These are phyloP conservation scores for Mormyrus hasselquistii DNA, from an alignment of 2,797 vertebrate species.

Conservation along the genomic window DNA sequence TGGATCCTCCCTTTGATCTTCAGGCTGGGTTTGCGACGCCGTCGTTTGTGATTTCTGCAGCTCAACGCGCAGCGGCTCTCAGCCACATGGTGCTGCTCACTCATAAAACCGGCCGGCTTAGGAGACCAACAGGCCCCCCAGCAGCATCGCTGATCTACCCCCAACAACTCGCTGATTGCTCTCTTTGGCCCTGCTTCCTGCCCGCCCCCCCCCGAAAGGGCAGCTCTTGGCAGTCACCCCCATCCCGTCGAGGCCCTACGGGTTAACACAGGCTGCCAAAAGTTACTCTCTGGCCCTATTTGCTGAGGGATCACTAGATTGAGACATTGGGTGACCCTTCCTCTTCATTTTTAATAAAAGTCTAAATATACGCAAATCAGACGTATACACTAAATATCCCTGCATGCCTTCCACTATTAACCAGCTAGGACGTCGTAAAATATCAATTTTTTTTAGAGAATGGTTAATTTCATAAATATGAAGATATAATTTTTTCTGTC, in stretches of 20 bases:
- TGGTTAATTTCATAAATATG: not conserved
- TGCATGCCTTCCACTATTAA: not conserved
- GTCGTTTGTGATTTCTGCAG: not conserved
- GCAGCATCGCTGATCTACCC: not conserved
- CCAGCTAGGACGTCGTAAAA: not conserved
- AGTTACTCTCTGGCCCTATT: not conserved
- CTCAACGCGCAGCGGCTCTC: not conserved
- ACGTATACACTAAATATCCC: not conserved
- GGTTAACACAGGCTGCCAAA: not conserved
- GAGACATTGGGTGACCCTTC: not conserved
- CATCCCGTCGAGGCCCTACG: not conserved
- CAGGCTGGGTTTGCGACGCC: not conserved
- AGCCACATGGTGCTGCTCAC: not conserved
- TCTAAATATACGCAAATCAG: not conserved
- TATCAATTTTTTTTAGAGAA: not conserved
- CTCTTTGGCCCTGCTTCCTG: not conserved
- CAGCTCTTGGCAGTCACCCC: not conserved
- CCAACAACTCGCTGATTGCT: not conserved
- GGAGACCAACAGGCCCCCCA: not conserved
- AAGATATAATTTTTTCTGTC: not conserved
- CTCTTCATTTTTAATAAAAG: not conserved
- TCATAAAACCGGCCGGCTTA: not conserved
- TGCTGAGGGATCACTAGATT: not conserved
- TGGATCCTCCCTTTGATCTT: not conserved
- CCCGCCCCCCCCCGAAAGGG: not conserved